phyloP scores from a whole-genome alignment of 23 tunicate species.

The Ascidia mentula region DNA sequence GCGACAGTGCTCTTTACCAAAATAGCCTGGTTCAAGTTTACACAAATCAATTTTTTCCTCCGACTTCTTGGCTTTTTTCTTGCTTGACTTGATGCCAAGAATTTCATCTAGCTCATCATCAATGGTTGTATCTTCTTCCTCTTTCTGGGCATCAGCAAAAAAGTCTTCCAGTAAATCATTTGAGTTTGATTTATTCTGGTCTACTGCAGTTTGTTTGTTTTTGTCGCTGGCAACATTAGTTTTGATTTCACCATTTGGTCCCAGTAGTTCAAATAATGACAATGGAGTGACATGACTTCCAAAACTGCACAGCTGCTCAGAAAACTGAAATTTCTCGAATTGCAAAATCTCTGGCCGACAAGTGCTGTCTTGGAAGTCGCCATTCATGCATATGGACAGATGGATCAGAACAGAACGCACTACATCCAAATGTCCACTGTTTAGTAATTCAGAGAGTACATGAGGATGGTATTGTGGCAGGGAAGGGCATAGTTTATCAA shows the following conservation, averaged over 20 bases:
- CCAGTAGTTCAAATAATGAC: conserved; percentile 38
- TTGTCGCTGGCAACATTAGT: neutral
- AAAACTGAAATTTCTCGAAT: conserved; percentile 55
- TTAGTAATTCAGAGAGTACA: conserved; percentile 69
- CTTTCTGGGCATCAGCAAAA: conserved; percentile 11
- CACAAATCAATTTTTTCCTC: conserved; percentile 65
- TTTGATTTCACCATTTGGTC: conserved; percentile 45
- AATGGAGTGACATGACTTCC: conserved; percentile 70
- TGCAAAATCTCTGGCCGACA: conserved; percentile 36
- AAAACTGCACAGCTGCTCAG: conserved; percentile 21
- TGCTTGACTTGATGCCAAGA: conserved; percentile 41
- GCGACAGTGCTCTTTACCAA: conserved; percentile 88
- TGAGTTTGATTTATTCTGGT: neutral
- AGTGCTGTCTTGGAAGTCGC: conserved; percentile 48
- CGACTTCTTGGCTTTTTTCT: conserved; percentile 28
- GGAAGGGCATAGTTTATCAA: conserved; percentile 55
- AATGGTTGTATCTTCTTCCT: conserved; percentile 1
- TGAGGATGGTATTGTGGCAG: conserved; percentile 90
- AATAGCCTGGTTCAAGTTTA: conserved; percentile 61
- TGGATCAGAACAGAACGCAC: conserved; percentile 74
- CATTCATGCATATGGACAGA: conserved; percentile 69
- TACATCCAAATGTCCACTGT: conserved; percentile 83
- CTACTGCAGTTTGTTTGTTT: neutral
- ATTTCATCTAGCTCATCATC: conserved; percentile 63
- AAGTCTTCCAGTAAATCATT: conserved; percentile 19